phyloP scores from a whole-genome alignment of 2,888 invertebrate genomes.

The Synanthedon myopaeformis region DNA sequence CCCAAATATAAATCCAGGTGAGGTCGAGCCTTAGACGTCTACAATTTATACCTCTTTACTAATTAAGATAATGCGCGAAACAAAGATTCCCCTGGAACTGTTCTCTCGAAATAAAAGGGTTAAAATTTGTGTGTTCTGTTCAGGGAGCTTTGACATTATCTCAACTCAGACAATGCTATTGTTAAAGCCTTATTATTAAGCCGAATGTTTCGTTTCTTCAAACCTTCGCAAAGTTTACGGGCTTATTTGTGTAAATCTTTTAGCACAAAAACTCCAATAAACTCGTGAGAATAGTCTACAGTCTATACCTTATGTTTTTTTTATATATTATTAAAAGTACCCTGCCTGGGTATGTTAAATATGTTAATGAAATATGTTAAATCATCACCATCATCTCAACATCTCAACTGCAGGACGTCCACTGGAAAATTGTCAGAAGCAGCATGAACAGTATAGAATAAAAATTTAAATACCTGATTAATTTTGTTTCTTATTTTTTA shows the following conservation, averaged over 20 bases:
- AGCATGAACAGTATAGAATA: too few relatives aligned
- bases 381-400: too few relatives aligned
- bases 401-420: too few relatives aligned
- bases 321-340: too few relatives aligned
- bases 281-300: too few relatives aligned
- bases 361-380: too few relatives aligned
- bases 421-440: too few relatives aligned
- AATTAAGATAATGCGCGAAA: slow-evolving; percentile 37
- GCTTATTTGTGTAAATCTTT: not conserved
- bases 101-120: slow-evolving; percentile 26
- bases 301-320: too few relatives aligned
- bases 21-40: slow-evolving; percentile 1
- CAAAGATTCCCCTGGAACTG: slow-evolving; percentile 24
- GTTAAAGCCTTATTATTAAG: not conserved
- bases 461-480: too few relatives aligned
- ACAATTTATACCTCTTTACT: slow-evolving; percentile 31
- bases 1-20: not conserved
- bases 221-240: not conserved
- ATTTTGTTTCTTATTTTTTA: too few relatives aligned
- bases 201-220: not conserved
- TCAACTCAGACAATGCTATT: slow-evolving; percentile 1
- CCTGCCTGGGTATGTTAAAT: too few relatives aligned
- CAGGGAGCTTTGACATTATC: slow-evolving; percentile 7
- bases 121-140: slow-evolving; percentile 17
- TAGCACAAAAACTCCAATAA: too few relatives aligned